Base-by-base conservation (phyloP, 2,797 vertebrate genomes). In the Myotis planiceps region DNA sequence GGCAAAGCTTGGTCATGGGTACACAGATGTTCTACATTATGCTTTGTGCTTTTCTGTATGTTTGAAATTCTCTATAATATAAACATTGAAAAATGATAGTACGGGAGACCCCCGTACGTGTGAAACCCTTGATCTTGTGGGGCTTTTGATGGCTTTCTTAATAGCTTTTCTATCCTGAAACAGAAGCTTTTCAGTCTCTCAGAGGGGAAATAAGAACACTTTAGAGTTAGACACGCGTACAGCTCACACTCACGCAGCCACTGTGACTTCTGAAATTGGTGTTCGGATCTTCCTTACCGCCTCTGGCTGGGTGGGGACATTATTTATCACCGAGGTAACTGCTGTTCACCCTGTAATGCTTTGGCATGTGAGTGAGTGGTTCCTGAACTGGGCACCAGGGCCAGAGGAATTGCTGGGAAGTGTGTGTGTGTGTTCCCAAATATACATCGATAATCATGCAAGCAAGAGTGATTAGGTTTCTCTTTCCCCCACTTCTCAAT, bases 31-130 rank as follows among this genome's bases (percentile, higher is more conserved):
- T 87, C 72, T 69, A 42, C 45, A 19, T 60, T 81, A 60, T 69
- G 88, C 14, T 83, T 69, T 95, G 86, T 80, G 63, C 39, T 96
- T 87, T 90, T 78, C 76, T 81, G 14, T 87, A 13, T 53, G 76
- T 80, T 85, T 89, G 78, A 82, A 87, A 89, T 39, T 81, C 94
- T 97, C 92, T 53, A n/a, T 85, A 66, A 81, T 32, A 53, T 78
- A 93, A 96, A 92, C 74, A 89, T 80, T 91, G 91, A 94, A 93
- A 95, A 94, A 32, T 19, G 76, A 88, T 90, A 80, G 63, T 68
- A 14, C 3, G 23, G 66, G 86, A 92, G 68, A 81, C 29, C 47
- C 51, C 51, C 58, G 15, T 60, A 47, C 10, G 15, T 16, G 9
- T 15, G 47, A 53, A 83, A 76, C 76, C 69, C 87, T 93, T 97